Base-by-base conservation (phyloP, 2,113 vertebrate genomes). In the Protobothrops flavoviridis region DNA sequence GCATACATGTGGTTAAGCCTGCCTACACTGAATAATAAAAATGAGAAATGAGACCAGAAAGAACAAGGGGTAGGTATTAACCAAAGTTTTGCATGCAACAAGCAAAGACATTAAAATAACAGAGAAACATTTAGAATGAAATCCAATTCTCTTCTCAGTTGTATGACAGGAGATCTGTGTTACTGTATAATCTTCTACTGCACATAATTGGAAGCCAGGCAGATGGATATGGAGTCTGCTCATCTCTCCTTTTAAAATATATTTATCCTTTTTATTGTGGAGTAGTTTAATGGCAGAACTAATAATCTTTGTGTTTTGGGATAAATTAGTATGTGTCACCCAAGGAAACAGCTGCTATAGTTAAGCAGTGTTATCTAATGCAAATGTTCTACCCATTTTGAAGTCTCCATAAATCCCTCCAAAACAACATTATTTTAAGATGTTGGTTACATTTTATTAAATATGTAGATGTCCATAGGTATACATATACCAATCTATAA, bases 291-390 rank as follows among this genome's bases (percentile, higher is more conserved):
- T 7, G 50, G 90, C 87, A 94, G 48, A 88, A 86, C 56, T 55
- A 92, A 92, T 94, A 92, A 87, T 92, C 81, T 94, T 92, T 69
- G 91, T 87, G 91, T 92, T 88, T 92, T 57, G 48, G 64, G 24
- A 90, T 33, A 92, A 92, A 94, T 94, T 90, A 92, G 87, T 94
- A 90, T 55, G 91, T 94, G 91, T 55, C 87, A 90, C 10, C 45
- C 43, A 26, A 90, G 89, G 55, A 92, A 61, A 85, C 45, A 86
- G 90, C 85, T 85, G 53, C 55, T 57, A 50, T 12, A 48, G 87
- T 33, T 15, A 81, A n/a, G 48, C 48, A 92, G n/a, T 45, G 45
- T 39, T 56, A 89, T 93, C 24, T 2, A 24, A 9, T 53, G 50
- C n/a, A 69, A 57, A 91, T 33, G 20, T 74, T 48, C 45, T 74